Conservation (phyloP, 2,888 invertebrate genomes). For the Scrobipalpa costella region DNA sequence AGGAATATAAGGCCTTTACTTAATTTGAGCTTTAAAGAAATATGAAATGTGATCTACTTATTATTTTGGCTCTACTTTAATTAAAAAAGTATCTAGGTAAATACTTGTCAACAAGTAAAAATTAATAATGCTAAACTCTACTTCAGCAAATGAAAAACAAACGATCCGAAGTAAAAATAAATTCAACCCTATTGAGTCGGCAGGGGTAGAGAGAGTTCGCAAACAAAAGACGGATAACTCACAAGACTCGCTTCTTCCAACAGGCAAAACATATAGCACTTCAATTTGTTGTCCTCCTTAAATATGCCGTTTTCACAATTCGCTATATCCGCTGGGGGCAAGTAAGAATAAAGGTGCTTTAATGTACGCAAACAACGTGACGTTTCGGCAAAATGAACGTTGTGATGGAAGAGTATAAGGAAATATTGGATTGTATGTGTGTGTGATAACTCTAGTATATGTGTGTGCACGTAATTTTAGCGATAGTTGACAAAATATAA, state of each 20-base stretch:
- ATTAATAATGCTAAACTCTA: neutral
- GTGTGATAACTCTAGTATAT: too few relatives aligned
- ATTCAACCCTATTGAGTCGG: slow-evolving; percentile 50
- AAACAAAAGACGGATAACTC: slow-evolving; percentile 67
- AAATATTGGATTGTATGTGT: too few relatives aligned
- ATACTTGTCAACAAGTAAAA: neutral
- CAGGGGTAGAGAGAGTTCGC: slow-evolving; percentile 51
- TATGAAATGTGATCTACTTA: too few relatives aligned
- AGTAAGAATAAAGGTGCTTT: slow-evolving; percentile 70
- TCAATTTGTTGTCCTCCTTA: slow-evolving; percentile 78
- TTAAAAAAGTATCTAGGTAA: neutral
- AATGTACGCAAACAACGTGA: slow-evolving; percentile 63
- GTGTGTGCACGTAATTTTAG: too few relatives aligned
- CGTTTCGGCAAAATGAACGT: slow-evolving; percentile 23
- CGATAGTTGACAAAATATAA: too few relatives aligned
- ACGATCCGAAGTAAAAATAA: slow-evolving; percentile 57
- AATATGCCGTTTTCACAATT: slow-evolving; percentile 81
- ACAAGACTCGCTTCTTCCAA: slow-evolving; percentile 77
- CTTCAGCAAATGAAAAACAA: slow-evolving; percentile 45
- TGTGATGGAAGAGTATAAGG: neutral
- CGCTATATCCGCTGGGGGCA: slow-evolving; percentile 77
- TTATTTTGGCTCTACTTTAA: neutral
- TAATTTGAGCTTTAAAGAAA: too few relatives aligned
- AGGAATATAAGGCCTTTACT: too few relatives aligned
- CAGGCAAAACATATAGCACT: slow-evolving; percentile 80